Evolutionary conservation across 2,797 vertebrate species (phyloP), one percentile per base, ranked within the genome.

Genomic region (Myotis myotis): DNA sequence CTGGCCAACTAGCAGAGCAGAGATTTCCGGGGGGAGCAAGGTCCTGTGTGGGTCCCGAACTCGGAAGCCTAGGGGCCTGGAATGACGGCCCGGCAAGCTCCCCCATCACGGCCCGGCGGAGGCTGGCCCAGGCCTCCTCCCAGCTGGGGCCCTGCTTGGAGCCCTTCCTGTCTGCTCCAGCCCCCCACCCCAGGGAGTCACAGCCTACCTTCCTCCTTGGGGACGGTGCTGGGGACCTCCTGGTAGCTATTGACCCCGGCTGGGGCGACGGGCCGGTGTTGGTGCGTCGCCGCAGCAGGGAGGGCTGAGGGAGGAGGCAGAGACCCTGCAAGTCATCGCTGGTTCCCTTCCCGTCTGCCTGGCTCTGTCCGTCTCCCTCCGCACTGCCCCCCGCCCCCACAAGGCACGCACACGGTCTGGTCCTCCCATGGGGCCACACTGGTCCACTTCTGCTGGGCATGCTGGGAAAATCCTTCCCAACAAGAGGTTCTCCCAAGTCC

Each of bases 171-270:
- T 80, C 60, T 38, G 36, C 23, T 64, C 41, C 81, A 55, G 72
- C 20, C 47, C 17, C 55, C 55, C 80, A 8, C 38, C 6, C 25
- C 44, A 62, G 10, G 16, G 51, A 1, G 8, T 7, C 33, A 53
- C 11, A 25, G 38, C 87, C 33, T 97, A 98, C 98, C 98, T 98
- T 98, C 91, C 78, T 51, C 97, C 97, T 98, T 98, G 93, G 95
- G 74, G 71, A 97, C 8, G 75, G 8, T 80, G 36, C 13, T 12
- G 57, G 96, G 96, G 41, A 76, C 33, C 4, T 96, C 57, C n/a
- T 98, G 95, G 89, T 98, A 98, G 87, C 97, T 97, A 0, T 98
- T 98, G 90, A 36, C 2, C 8, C 28, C 90, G 6, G 49, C 49
- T 0, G 88, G 76, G 83, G 62, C n/a, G 17, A 28, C 1, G 0